Evolutionary conservation across 2,888 invertebrate species (phyloP).

Genomic region (Melanophora roralis): DNA sequence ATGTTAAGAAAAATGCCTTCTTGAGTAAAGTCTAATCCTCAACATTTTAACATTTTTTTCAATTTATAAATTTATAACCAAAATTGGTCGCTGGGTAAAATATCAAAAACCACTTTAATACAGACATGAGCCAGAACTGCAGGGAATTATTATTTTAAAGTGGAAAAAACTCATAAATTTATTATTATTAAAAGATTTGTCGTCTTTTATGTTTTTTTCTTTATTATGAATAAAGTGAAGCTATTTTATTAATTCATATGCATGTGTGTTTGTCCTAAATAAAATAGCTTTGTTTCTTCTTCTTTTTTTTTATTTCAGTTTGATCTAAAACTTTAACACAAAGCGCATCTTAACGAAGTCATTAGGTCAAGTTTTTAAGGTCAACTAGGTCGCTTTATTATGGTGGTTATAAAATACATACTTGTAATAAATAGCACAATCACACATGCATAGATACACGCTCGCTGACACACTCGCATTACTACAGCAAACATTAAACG

Average conservation of each 20-base stretch:
- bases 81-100: too few species aligned
- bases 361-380: constrained; percentile 65
- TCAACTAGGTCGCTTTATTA: constrained; percentile 62
- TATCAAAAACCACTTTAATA: too few species aligned
- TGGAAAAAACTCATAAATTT: constrained; percentile 8
- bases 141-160: neutral
- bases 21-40: too few species aligned
- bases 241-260: neutral
- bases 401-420: constrained; percentile 14
- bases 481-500: constrained; percentile 25
- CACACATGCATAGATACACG: constrained; percentile 15
- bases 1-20: too few species aligned
- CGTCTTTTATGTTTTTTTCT: neutral
- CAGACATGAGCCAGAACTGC: too few species aligned
- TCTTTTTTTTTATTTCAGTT: constrained; percentile 31
- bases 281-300: neutral
- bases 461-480: neutral
- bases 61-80: too few species aligned
- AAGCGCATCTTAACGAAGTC: constrained; percentile 63
- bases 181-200: constrained; percentile 44
- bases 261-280: constrained; percentile 25
- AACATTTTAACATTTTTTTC: too few species aligned
- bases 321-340: constrained; percentile 58
- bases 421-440: neutral
- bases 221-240: neutral